Evolutionary conservation across 2,113 vertebrate genomes (phyloP), one percentile per base, ranked within the genome.

Genomic region (Aythya baeri): DNA sequence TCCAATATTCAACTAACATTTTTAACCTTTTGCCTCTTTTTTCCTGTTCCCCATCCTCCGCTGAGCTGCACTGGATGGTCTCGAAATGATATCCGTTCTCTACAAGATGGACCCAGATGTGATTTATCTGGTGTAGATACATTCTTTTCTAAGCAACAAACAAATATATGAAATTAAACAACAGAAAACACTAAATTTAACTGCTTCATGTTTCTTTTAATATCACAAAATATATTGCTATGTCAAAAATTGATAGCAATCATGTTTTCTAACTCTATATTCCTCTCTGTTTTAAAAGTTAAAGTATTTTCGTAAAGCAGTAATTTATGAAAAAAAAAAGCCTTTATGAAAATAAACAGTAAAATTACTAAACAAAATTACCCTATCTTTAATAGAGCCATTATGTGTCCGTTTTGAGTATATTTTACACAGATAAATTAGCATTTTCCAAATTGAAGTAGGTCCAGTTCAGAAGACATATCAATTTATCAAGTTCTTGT

Each of bases 41-140:
- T 99, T 83, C 99, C 99, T 84, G 98, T 98, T 96, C 99, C 99
- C 99, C 99, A 99, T 97, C 99, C 99, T 86, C 98, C 94, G 5
- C 99, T 99, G 96, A 98, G 94, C 78, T 97, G 98, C 18, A 98
- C 95, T 4, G 98, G 98, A 93, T 98, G 97, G 96, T 99, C 98
- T 83, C 98, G 97, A 97, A 98, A 99, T 22, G 99, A 99, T 88
- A 99, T 98, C 57, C 98, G 98, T 70, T 99, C 98, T 81, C 97
- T 99, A 91, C 66, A 98, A 57, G 92, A 88, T 41, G 98, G 97
- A 88, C 97, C 94, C 43, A 98, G 96, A 36, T 68, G 57, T 84
- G 96, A 96, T 91, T 92, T 98, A 86, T 91, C 83, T n/a, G 98
- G 98, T 94, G 96, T 78, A 55, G 97, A 46, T 46, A 95, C 72